Base-by-base conservation (phyloP, 2,888 invertebrate genomes). In the Nudaria mundana region DNA sequence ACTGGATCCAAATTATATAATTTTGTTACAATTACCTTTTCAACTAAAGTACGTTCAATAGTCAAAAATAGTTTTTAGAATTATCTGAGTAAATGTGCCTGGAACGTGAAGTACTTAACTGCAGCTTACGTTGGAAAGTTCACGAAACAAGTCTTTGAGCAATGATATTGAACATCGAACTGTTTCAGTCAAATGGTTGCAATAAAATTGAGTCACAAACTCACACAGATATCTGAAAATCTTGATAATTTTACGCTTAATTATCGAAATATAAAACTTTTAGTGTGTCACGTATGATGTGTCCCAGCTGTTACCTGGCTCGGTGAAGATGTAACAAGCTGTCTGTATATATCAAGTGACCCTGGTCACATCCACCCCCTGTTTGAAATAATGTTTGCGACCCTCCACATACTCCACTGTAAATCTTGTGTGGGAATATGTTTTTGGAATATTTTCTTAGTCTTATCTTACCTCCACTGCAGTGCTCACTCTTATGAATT, bases 221-320 rank as follows among this genome's bases (percentile, higher is more conserved):
- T n/a, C n/a, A n/a, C n/a, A n/a, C n/a, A n/a, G n/a, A n/a, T n/a
- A n/a, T n/a, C n/a, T n/a, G n/a, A n/a, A n/a, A n/a, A n/a, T n/a
- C n/a, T n/a, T n/a, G n/a, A n/a, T 26, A 13, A 41, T 44, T 52
- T 45, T 37, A 40, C 30, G 33, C 35, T 31, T 25, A 24, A 30
- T 37, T 39, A 47, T 36, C 30, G 39, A 47, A 46, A 37, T 44
- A 42, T 44, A 42, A 44, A 41, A 49, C 43, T 30, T 40, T 50
- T 39, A 49, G 36, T 37, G 45, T 47, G 46, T 52, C 56, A 60
- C 57, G 44, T 60, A 52, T 40, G 45, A 52, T 44, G 40, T 10
- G 40, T 20, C n/a, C 45, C 57, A 57, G 52, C 47, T 57, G 57
- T 59, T 56, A 44, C 60, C 40, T 45, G n/a, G n/a, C 40, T 45